Evolutionary conservation across 2,797 vertebrate genomes (phyloP), one percentile per base, ranked within the genome.

Genomic region (Ibycter americanus): DNA sequence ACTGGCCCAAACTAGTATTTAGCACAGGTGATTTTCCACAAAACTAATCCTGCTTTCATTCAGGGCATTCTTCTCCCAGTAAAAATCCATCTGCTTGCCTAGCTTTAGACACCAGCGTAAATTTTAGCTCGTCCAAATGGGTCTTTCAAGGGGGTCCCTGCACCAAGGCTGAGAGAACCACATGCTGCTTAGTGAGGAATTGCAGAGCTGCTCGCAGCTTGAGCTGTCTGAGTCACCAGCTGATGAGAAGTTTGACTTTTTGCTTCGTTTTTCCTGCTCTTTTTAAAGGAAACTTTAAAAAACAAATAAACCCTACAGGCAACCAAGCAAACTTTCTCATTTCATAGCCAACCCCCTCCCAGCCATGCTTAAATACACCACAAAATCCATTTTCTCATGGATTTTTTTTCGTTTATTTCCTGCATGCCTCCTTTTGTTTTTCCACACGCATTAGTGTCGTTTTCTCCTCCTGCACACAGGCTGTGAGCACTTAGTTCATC

Each of bases 1-100:
- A 77, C 59, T 78, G 36, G 61, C 83, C 83, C 62, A 44, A 95
- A 72, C 73, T 55, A 71, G 73, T 54, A 71, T 87, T 94, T 91
- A 97, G 76, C 85, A 89, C 96, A 97, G 96, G 97, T 97, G 95
- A 96, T 94, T 94, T 96, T 97, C 96, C 96, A 97, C 77, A 93
- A 78, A 84, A 77, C 67, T 95, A 94, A 95, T 95, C 91, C 93
- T 93, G 62, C 88, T 95, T 95, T 95, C 74, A 80, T 82, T 80
- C 93, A 88, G 51, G 40, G 22, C 71, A 91, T 90, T 93, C 83
- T 80, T 94, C 79, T 93, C 82, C 80, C 83, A 87, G 38, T 90
- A 96, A 87, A 96, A 95, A 70, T 91, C 91, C 86, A 89, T 95
- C 91, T 96, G 95, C 63, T 90, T 67, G 80, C 66, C n/a, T 73